Evolutionary conservation across 2,888 invertebrate species (phyloP).

Genomic region (Athetis lepigone): DNA sequence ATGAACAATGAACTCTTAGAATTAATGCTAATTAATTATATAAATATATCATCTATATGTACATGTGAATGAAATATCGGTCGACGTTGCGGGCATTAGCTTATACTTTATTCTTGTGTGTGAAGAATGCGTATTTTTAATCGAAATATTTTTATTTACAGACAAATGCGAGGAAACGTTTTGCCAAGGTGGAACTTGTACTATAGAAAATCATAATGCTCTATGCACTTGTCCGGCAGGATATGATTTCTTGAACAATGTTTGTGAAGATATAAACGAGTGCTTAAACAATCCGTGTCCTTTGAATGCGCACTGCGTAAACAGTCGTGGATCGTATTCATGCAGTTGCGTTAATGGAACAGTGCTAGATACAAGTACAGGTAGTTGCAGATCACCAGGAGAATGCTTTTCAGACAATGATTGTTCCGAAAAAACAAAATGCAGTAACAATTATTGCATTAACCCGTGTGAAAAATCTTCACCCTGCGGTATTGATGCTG

Average conservation of each 20-base stretch:
- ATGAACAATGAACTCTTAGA: too few relatives aligned
- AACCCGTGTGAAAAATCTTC: conserved; percentile 93
- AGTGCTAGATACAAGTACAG: conserved; percentile 93
- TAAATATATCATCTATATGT: too few relatives aligned
- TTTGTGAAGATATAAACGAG: conserved; percentile 95
- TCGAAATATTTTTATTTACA: conserved; percentile 74
- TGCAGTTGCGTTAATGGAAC: conserved; percentile 95
- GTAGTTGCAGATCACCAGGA: conserved; percentile 95
- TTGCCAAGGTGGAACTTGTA: conserved; percentile 95
- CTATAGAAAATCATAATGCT: conserved; percentile 93
- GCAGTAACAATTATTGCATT: conserved; percentile 93
- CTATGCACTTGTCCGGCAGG: conserved; percentile 94
- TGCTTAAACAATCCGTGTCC: conserved; percentile 95
- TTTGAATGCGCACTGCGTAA: conserved; percentile 94
- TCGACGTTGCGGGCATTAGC: too few relatives aligned
- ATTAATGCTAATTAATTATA: too few relatives aligned
- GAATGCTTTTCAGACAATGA: conserved; percentile 95
- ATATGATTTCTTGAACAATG: conserved; percentile 92
- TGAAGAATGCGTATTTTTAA: not conserved
- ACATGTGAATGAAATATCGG: too few relatives aligned
- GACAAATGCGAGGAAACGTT: conserved; percentile 95
- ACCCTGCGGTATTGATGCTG: conserved; percentile 94
- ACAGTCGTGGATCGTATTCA: conserved; percentile 94
- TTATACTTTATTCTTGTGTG: not conserved
- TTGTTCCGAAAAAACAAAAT: conserved; percentile 94